These are phyloP conservation scores for Reticulitermes speratus DNA, from an alignment of 1,140 invertebrate genomes.

Conservation along the genomic window DNA sequence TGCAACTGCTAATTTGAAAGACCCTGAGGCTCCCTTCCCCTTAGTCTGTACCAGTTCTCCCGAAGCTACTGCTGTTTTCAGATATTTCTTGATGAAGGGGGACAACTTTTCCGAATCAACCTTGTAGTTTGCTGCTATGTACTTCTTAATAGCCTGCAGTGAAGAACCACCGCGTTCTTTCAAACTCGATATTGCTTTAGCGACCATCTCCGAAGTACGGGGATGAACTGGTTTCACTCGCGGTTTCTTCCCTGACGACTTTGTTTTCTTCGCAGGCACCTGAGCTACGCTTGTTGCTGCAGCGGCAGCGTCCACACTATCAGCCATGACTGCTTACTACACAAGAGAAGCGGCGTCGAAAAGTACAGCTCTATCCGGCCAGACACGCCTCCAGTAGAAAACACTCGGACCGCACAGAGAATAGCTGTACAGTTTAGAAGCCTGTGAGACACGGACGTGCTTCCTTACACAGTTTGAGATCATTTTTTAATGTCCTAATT, in stretches of 20 bases:
- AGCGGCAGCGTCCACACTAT: too few relatives aligned
- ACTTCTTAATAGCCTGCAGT: conserved; percentile 63
- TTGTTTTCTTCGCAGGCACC: too few relatives aligned
- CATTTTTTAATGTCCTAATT: too few relatives aligned
- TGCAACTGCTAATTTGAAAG: conserved; percentile 53
- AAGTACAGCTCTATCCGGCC: too few relatives aligned
- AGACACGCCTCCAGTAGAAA: too few relatives aligned
- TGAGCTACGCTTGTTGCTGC: background rate
- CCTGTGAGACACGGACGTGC: too few relatives aligned
- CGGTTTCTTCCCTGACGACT: too few relatives aligned
- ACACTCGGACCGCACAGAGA: too few relatives aligned
- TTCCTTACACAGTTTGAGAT: too few relatives aligned
- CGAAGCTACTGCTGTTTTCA: conserved; percentile 56
- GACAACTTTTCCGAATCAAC: conserved; percentile 56
- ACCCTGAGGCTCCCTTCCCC: conserved; percentile 61
- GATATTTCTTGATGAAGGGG: conserved; percentile 56
- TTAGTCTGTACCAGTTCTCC: conserved; percentile 60
- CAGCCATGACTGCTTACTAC: background rate
- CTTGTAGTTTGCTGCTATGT: conserved; percentile 58
- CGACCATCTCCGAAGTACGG: conserved; percentile 57
- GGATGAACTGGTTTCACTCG: conserved; percentile 42
- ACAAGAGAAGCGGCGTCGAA: conserved; percentile 36
- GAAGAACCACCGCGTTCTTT: conserved; percentile 62
- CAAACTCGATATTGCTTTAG: conserved; percentile 58
- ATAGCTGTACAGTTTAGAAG: too few relatives aligned